Conservation (phyloP, 92 coral and sea anemone genomes). For the Palythoa caribaeorum region DNA sequence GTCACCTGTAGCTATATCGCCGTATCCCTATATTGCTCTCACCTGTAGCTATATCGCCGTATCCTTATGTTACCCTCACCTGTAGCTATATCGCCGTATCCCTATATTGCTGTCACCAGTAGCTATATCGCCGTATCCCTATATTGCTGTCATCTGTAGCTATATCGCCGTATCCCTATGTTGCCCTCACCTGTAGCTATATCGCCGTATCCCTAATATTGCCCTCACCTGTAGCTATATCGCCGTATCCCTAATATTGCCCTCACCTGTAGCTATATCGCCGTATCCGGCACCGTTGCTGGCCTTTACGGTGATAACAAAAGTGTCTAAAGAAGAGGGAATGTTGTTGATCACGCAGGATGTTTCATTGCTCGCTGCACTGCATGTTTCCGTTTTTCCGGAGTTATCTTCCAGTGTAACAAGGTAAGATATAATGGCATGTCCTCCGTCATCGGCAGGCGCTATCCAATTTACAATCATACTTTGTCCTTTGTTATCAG, state of each 20-base stretch:
- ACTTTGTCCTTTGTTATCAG: neutral
- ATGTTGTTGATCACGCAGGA: neutral
- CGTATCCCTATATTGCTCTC: neutral
- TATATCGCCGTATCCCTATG: no score
- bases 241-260: no score
- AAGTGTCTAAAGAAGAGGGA: neutral
- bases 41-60: neutral
- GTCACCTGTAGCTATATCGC: no score
- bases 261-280: neutral
- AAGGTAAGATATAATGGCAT: neutral
- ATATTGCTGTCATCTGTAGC: no score
- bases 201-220: no score
- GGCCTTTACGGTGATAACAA: neutral
- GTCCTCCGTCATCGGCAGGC: constrained; percentile 7
- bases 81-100: no score
- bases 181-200: no score
- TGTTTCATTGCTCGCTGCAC: neutral
- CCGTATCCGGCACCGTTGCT: constrained; percentile 16
- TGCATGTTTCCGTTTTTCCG: neutral
- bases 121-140: no score
- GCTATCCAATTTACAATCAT: constrained; percentile 3
- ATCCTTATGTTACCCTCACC: no score
- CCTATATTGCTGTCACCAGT: no score
- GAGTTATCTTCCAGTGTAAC: neutral
- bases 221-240: no score